Evolutionary conservation across 1,140 invertebrate species (phyloP).

Genomic region (Zophobas morio): DNA sequence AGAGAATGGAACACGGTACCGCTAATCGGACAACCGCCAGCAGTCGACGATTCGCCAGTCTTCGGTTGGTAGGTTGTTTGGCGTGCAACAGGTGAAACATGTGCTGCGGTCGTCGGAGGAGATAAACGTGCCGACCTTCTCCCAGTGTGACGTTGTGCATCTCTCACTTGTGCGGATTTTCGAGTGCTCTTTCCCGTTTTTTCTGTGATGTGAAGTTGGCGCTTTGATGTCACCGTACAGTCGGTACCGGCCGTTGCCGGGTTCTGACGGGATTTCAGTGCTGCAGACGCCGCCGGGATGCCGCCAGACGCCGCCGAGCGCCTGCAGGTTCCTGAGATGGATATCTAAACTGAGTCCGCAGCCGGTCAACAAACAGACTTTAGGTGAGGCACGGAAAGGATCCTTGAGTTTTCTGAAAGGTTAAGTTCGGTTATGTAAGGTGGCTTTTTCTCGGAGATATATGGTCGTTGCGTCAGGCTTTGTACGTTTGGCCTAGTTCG

Average conservation of each 20-base stretch:
- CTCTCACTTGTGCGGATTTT: background rate
- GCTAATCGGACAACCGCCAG: constrained; percentile 46
- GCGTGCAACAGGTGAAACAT: constrained; percentile 48
- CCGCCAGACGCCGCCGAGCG: constrained; percentile 58
- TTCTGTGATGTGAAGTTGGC: constrained; percentile 47
- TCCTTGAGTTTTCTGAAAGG: constrained; percentile 7
- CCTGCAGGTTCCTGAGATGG: constrained; percentile 66
- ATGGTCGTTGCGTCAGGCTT: background rate
- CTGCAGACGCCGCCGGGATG: constrained; percentile 61
- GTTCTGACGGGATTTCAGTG: constrained; percentile 61
- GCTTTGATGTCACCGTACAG: constrained; percentile 66
- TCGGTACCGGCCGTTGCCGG: constrained; percentile 66
- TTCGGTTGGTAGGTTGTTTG: background rate
- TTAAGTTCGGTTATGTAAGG: constrained; percentile 4
- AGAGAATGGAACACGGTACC: constrained; percentile 55
- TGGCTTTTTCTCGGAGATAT: background rate
- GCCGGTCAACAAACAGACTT: constrained; percentile 64
- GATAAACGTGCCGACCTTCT: background rate
- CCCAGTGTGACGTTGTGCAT: background rate
- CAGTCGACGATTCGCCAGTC: constrained; percentile 26
- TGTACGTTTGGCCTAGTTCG: background rate
- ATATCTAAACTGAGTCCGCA: constrained; percentile 66
- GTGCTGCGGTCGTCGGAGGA: constrained; percentile 7
- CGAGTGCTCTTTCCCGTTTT: constrained; percentile 1
- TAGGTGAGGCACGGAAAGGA: constrained; percentile 55